Conservation (phyloP, 1,140 invertebrate genomes). For the Ridgeia piscesae region DNA sequence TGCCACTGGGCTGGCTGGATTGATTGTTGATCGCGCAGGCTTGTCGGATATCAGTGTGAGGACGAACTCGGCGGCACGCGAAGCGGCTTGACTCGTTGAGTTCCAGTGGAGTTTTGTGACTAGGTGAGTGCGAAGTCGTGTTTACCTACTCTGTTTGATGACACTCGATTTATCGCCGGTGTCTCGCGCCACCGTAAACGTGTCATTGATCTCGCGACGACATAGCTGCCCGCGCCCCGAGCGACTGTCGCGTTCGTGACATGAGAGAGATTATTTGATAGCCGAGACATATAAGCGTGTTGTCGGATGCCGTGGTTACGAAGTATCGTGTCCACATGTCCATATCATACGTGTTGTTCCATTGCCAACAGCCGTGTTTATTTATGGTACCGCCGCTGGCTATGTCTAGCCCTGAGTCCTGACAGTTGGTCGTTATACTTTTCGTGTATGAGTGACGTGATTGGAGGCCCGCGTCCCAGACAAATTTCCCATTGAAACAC, state of each 20-base stretch:
- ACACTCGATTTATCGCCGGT: background rate
- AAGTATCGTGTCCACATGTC: background rate
- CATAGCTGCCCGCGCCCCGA: background rate
- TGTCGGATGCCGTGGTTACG: background rate
- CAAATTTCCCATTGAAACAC: background rate
- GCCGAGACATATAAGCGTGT: background rate
- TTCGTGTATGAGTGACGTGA: background rate
- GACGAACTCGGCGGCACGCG: background rate
- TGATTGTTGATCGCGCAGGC: background rate
- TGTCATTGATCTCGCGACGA: background rate
- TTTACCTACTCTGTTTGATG: background rate
- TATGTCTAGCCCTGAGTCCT: background rate
- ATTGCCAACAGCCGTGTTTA: background rate
- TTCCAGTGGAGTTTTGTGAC: background rate
- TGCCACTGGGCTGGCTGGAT: background rate
- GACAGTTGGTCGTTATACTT: background rate
- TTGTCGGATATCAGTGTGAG: background rate
- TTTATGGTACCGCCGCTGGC: background rate
- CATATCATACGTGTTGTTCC: background rate
- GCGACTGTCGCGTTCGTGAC: background rate
- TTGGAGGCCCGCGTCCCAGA: background rate
- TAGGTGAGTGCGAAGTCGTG: background rate
- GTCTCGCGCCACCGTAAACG: background rate
- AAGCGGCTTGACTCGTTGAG: background rate
- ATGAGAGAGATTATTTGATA: background rate